phyloP scores from a whole-genome alignment of 2,113 vertebrate species.

The Tragelaphus buxtoni region DNA sequence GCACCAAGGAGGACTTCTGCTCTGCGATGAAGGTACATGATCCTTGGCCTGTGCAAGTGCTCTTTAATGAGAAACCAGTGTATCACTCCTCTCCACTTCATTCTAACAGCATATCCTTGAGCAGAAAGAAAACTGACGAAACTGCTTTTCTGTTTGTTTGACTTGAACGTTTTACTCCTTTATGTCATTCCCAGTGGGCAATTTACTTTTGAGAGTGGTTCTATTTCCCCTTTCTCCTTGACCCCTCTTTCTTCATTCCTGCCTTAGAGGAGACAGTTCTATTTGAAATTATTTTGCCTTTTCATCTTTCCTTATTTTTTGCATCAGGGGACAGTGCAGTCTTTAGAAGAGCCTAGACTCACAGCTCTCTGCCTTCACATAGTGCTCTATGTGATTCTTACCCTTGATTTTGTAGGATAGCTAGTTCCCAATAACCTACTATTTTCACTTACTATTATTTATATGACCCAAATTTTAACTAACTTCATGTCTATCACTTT shows the following conservation, averaged over 20 bases:
- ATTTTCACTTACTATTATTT: background rate
- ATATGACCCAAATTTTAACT: background rate
- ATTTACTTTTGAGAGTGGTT: background rate
- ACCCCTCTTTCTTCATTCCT: background rate
- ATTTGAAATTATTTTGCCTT: background rate
- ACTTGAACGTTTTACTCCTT: background rate
- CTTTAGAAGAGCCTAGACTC: background rate
- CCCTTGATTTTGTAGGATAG: background rate
- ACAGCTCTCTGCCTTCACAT: background rate
- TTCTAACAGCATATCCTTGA: too few relatives aligned
- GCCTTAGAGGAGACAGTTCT: background rate
- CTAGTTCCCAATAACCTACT: background rate
- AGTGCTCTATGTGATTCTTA: background rate
- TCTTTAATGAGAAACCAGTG: rapidly evolving
- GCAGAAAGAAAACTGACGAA: background rate
- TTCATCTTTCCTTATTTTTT: background rate
- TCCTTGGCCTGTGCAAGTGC: background rate
- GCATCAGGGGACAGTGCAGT: background rate
- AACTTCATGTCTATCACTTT: background rate
- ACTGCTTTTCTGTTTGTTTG: background rate
- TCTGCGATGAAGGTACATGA: background rate
- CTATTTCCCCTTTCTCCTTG: background rate
- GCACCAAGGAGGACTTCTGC: background rate
- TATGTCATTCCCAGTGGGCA: background rate
- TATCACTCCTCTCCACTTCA: too few relatives aligned